A percentile compares a stretch with the other conserved stretches of the same genome.
Evolutionary conservation across 2,113 vertebrate species (phyloP).

Genomic region (Talpa occidentalis): DNA sequence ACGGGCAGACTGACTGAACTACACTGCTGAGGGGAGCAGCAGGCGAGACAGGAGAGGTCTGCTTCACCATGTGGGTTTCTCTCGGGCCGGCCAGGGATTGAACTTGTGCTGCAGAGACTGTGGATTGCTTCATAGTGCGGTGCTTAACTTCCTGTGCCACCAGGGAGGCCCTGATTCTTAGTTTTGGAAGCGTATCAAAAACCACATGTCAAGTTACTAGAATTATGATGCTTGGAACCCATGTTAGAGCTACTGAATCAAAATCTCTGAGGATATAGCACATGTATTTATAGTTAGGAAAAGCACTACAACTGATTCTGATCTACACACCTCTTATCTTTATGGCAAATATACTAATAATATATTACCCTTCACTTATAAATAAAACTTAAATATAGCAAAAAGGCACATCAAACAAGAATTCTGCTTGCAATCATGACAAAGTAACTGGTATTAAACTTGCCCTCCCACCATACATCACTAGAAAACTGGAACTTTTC

Average conservation of each 20-base stretch:
- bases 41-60: too few species aligned
- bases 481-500: constrained; percentile 33
- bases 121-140: too few species aligned
- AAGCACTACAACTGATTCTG: neutral
- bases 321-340: neutral
- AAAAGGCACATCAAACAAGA: neutral
- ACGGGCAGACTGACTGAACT: too few species aligned
- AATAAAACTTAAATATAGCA: neutral
- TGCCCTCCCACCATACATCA: neutral
- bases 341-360: neutral
- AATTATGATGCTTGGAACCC: neutral
- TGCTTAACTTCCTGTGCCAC: too few species aligned
- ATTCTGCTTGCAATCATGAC: neutral
- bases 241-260: neutral
- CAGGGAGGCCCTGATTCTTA: too few species aligned
- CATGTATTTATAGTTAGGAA: neutral
- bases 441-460: neutral
- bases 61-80: too few species aligned
- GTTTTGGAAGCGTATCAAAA: constrained; percentile 31
- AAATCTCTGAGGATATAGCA: neutral
- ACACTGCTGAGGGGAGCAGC: too few species aligned
- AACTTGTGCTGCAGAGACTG: too few species aligned
- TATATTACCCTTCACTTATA: neutral
- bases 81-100: too few species aligned
- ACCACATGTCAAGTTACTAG: neutral